phyloP scores from a whole-genome alignment of 2,797 vertebrate genomes.

The Girardinus metallicus region DNA sequence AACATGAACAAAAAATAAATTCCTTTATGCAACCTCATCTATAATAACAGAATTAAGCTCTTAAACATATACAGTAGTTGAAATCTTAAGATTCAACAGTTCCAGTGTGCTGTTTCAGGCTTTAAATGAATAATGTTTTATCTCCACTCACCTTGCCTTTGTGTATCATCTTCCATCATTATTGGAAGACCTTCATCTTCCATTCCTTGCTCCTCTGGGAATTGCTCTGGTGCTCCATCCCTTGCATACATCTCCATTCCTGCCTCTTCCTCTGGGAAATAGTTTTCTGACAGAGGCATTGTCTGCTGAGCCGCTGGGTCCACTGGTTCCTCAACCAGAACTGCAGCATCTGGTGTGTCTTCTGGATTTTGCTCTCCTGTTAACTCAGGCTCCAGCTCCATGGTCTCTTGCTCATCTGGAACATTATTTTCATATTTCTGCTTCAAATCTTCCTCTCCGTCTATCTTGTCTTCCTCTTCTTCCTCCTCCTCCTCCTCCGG shows the following conservation, averaged over 20 bases:
- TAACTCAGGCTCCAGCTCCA: slow-evolving; percentile 32
- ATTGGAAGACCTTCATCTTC: slow-evolving; percentile 9
- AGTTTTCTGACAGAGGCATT: slow-evolving; percentile 7
- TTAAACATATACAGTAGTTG: neutral
- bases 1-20: neutral
- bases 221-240: neutral
- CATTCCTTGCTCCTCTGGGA: slow-evolving; percentile 24
- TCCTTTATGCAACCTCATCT: neutral
- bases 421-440: neutral
- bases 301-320: slow-evolving; percentile 19
- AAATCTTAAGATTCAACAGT: neutral
- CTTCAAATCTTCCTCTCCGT: neutral
- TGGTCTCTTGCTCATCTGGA: slow-evolving; percentile 17
- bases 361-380: slow-evolving; percentile 4
- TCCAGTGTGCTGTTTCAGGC: neutral
- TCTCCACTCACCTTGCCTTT: neutral
- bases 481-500: slow-evolving; percentile 17
- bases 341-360: neutral
- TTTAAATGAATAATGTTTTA: neutral
- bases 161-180: neutral
- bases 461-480: slow-evolving; percentile 10
- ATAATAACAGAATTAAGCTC: neutral
- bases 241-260: neutral
- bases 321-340: slow-evolving; percentile 37
- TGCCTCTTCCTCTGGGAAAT: slow-evolving; percentile 29